phyloP scores from a whole-genome alignment of 2,113 vertebrate genomes.

The Rattus norvegicus region DNA sequence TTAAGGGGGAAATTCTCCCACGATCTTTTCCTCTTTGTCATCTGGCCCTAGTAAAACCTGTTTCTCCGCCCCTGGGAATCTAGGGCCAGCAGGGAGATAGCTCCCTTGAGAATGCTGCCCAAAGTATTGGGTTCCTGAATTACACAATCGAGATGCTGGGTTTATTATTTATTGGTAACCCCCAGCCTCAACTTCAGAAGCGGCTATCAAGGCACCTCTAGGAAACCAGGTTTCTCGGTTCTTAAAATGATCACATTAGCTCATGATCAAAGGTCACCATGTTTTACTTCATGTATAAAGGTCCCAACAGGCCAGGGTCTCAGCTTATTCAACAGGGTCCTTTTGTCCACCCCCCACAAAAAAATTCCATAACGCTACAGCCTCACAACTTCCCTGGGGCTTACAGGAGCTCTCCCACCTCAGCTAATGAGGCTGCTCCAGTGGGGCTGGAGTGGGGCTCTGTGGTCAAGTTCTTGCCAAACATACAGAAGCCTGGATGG shows the following conservation, averaged over 20 bases:
- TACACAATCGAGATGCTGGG: neutral
- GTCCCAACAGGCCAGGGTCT: neutral
- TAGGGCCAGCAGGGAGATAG: neutral
- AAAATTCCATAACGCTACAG: neutral
- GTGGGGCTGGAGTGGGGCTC: neutral
- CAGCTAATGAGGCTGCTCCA: neutral
- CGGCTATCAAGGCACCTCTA: neutral
- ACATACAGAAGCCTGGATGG: neutral
- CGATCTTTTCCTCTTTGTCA: slow-evolving; percentile 36
- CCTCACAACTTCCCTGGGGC: neutral
- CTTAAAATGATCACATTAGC: neutral
- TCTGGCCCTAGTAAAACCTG: slow-evolving; percentile 51
- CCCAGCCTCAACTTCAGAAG: slow-evolving; percentile 5
- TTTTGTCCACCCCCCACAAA: neutral
- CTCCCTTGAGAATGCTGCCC: neutral
- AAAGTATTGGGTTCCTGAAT: slow-evolving; percentile 20
- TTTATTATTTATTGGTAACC: neutral
- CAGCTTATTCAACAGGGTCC: slow-evolving; percentile 9
- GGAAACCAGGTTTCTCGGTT: neutral
- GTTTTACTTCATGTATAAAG: neutral
- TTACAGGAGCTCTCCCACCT: neutral
- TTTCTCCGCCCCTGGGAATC: slow-evolving; percentile 45
- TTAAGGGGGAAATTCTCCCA: slow-evolving; percentile 15
- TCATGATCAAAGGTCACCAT: neutral
- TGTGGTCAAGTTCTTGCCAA: neutral